Conservation (phyloP, 2,888 invertebrate genomes). For the Drosophila melanosoma region DNA sequence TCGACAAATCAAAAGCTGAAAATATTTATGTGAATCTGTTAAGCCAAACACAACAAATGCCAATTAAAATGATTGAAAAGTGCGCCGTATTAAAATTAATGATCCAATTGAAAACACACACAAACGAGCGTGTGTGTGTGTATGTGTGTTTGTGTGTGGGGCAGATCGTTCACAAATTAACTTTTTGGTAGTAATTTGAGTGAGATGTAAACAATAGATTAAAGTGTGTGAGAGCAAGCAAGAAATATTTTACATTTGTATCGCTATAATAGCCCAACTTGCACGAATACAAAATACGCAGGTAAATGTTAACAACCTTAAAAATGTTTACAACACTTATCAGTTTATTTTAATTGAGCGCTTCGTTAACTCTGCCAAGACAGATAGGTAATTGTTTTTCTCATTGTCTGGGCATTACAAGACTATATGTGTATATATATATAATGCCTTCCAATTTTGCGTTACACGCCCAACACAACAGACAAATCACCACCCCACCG, state of each 20-base stretch:
- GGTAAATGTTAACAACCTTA: conserved; percentile 44
- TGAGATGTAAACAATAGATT: conserved; percentile 52
- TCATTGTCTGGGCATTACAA: conserved; percentile 23
- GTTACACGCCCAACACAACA: conserved; percentile 68
- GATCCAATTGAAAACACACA: conserved; percentile 70
- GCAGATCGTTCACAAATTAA: conserved; percentile 37
- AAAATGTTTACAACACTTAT: conserved; percentile 29
- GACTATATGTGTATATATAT: conserved; percentile 14
- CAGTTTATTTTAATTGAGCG: conserved; percentile 65
- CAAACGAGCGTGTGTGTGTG: conserved; percentile 6
- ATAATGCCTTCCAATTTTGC: conserved; percentile 43
- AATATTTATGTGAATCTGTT: conserved; percentile 46
- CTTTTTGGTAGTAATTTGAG: conserved; percentile 47
- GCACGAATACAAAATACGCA: conserved; percentile 10
- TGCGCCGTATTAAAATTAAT: conserved; percentile 69
- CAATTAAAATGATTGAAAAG: conserved; percentile 62
- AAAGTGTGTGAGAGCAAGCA: conserved; percentile 14
- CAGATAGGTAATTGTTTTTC: conserved; percentile 22
- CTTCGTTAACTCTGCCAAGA: conserved; percentile 65
- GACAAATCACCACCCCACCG: conserved; percentile 34
- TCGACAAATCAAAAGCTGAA: conserved; percentile 45
- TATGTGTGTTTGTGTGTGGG: conserved; percentile 23
- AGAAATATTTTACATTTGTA: conserved; percentile 36
- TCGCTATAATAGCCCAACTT: conserved; percentile 33
- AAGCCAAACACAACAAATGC: conserved; percentile 37